phyloP scores from a whole-genome alignment of 2,888 invertebrate species.

The Spodoptera littoralis region DNA sequence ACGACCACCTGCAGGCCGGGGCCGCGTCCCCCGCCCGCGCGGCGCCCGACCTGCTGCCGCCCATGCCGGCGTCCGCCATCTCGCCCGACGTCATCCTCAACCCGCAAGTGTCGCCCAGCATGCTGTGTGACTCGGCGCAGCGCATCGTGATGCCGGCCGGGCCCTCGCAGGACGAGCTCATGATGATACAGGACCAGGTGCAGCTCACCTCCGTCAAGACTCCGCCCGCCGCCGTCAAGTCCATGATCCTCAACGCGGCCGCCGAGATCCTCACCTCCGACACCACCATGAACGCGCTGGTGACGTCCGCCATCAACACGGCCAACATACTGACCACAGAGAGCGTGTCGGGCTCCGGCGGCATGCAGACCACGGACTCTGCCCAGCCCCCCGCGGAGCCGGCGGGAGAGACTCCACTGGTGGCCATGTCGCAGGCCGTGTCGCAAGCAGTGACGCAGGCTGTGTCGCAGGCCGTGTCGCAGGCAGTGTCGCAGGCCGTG shows the following conservation, averaged over 20 bases:
- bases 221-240: conserved; percentile 91
- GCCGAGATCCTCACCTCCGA: conserved; percentile 91
- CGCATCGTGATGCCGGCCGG: conserved; percentile 67
- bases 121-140: conserved; percentile 80
- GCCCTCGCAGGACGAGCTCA: conserved; percentile 73
- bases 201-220: conserved; percentile 83
- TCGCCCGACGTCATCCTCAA: conserved; percentile 90
- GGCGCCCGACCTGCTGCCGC: conserved; percentile 73
- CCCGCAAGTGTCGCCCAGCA: conserved; percentile 88
- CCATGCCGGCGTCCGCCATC: conserved; percentile 74
- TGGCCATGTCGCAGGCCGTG: conserved; percentile 86
- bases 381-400: conserved; percentile 75
- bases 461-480: conserved; percentile 84
- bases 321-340: conserved; percentile 83
- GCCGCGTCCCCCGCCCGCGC: conserved; percentile 74
- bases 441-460: conserved; percentile 85
- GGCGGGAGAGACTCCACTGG: conserved; percentile 76
- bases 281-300: conserved; percentile 88
- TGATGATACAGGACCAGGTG: conserved; percentile 80
- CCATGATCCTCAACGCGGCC: conserved; percentile 93
- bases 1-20: conserved; percentile 78
- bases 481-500: conserved; percentile 85
- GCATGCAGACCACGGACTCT: conserved; percentile 61
- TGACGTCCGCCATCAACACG: conserved; percentile 87
- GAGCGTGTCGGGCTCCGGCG: conserved; percentile 63